These are phyloP conservation scores for Orthosia cruda DNA, from an alignment of 2,888 invertebrate genomes.

Conservation along the genomic window DNA sequence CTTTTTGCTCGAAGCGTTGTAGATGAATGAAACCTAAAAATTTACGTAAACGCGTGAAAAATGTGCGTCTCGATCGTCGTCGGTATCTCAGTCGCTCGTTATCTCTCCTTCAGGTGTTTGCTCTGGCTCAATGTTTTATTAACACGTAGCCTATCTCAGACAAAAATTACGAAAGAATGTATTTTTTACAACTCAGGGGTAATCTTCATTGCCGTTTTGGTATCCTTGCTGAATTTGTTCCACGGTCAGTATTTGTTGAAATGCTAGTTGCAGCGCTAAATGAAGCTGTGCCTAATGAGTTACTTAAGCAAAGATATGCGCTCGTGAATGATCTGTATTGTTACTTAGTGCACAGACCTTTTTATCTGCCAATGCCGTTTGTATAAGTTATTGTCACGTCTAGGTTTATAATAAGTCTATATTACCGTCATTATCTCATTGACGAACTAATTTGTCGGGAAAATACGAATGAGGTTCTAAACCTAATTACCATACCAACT, in stretches of 20 bases:
- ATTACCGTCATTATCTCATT: slow-evolving; percentile 15
- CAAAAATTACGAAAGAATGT: slow-evolving; percentile 78
- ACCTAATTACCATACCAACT: too few species aligned
- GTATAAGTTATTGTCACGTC: slow-evolving; percentile 57
- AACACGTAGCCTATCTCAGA: slow-evolving; percentile 76
- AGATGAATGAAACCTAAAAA: slow-evolving; percentile 59
- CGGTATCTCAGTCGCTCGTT: slow-evolving; percentile 74
- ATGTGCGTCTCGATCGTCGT: slow-evolving; percentile 49
- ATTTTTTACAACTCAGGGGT: slow-evolving; percentile 72
- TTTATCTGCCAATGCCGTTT: slow-evolving; percentile 75
- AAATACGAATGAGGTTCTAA: not conserved
- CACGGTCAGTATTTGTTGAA: slow-evolving; percentile 41
- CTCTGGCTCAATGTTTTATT: slow-evolving; percentile 80
- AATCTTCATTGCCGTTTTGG: slow-evolving; percentile 72
- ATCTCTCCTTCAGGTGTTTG: slow-evolving; percentile 82
- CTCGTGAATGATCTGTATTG: slow-evolving; percentile 62
- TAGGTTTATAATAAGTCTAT: slow-evolving; percentile 30
- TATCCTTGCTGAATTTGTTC: slow-evolving; percentile 57
- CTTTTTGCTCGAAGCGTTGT: slow-evolving; percentile 31
- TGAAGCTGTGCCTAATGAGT: slow-evolving; percentile 43
- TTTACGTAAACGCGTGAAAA: slow-evolving; percentile 53
- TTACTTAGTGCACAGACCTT: slow-evolving; percentile 68
- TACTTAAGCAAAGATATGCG: slow-evolving; percentile 53
- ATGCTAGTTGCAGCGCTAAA: slow-evolving; percentile 28
- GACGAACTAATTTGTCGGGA: slow-evolving; percentile 10